Conservation (phyloP, 2,113 vertebrate species). For the Peucedramus taeniatus region DNA sequence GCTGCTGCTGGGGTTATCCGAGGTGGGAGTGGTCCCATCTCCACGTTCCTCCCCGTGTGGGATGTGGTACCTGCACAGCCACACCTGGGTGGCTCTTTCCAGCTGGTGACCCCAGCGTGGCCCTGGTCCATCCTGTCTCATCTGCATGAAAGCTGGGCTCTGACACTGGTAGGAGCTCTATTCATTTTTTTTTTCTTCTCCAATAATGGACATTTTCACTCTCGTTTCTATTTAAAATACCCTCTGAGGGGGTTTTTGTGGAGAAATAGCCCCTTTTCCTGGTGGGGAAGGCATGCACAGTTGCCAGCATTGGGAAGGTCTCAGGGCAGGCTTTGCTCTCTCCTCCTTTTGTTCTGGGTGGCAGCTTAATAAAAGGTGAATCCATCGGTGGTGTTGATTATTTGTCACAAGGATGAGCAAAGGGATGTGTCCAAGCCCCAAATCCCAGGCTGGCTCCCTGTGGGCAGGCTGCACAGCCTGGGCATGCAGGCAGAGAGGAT, state of each 20-base stretch:
- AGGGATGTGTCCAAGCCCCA: not conserved
- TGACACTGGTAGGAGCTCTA: not conserved
- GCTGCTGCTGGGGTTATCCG: not conserved
- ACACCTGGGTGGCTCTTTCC: not conserved
- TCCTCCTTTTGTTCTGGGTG: not conserved
- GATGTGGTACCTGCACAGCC: not conserved
- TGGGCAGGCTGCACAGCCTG: too few relatives aligned
- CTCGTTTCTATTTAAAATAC: not conserved
- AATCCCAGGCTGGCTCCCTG: not conserved
- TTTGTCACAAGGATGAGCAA: not conserved
- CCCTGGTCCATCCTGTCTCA: not conserved
- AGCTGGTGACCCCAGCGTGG: rapidly evolving
- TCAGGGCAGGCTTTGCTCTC: not conserved
- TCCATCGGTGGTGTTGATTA: not conserved
- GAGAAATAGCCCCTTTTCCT: not conserved
- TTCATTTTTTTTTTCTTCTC: not conserved
- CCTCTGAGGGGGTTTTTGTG: not conserved
- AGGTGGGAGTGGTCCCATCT: not conserved
- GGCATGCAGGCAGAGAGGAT: not conserved
- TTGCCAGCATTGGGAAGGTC: not conserved
- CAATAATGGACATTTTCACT: not conserved
- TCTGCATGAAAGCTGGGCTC: not conserved
- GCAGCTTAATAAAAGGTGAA: conserved; percentile 49
- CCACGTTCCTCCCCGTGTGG: rapidly evolving
- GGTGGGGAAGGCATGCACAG: not conserved